These are phyloP conservation scores for Trogon surrucura DNA, from an alignment of 2,113 vertebrate species.

Conservation along the genomic window DNA sequence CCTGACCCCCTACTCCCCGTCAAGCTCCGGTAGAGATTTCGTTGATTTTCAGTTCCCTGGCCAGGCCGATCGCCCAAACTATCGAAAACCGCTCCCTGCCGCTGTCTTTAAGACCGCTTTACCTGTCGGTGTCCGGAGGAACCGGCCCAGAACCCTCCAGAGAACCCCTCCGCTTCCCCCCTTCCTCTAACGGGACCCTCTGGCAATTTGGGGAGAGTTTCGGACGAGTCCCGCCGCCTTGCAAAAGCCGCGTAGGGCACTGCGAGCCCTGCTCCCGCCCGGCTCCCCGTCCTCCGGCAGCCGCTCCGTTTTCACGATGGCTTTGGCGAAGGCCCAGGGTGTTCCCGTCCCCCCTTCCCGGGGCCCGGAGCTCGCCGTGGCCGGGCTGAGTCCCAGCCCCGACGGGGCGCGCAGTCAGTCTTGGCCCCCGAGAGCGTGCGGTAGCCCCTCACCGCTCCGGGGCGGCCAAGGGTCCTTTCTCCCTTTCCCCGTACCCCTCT, in stretches of 20 bases:
- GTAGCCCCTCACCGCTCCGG: not conserved
- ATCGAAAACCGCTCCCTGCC: not conserved
- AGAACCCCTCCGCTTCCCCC: accelerated
- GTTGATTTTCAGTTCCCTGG: not conserved
- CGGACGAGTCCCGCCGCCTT: not conserved
- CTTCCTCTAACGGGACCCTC: too few species aligned
- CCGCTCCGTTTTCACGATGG: not conserved
- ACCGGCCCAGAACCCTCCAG: not conserved
- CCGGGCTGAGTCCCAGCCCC: not conserved
- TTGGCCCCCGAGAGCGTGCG: not conserved
- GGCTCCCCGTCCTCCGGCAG: not conserved
- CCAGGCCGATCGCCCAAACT: not conserved
- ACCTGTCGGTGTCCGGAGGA: not conserved
- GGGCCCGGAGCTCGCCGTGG: too few species aligned
- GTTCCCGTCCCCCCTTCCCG: too few species aligned
- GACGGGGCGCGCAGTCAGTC: not conserved
- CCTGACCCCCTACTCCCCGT: not conserved
- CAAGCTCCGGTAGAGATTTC: not conserved
- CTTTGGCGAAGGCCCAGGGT: not conserved
- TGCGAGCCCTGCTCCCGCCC: too few species aligned
- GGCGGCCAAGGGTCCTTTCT: not conserved
- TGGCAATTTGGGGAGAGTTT: not conserved
- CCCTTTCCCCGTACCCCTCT: not conserved
- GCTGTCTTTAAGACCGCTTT: not conserved
- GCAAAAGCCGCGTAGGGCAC: accelerated